Base-by-base conservation (phyloP, 2,113 vertebrate species). In the Nibea coibor region DNA sequence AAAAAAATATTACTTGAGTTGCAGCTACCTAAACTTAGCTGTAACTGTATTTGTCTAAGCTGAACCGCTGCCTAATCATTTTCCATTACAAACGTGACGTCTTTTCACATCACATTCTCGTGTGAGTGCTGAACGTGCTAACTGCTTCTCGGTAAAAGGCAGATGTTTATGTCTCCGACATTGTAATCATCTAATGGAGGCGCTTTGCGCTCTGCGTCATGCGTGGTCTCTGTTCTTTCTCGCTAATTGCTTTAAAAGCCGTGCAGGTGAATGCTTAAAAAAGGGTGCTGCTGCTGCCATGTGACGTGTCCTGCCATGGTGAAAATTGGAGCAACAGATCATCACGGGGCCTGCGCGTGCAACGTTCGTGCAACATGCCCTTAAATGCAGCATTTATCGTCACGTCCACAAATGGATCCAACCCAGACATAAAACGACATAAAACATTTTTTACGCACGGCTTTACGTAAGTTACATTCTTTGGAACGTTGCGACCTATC, bases 201-300 rank as follows among this genome's bases (percentile, higher is more conserved):
- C 16, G 24, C 22, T 62, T 63, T 19, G 58, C n/a, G 22, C 35
- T 53, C 56, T 50, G 58, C 16, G 31, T 63, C 59, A 74, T 62
- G 20, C 17, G 1, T 35, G 58, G 22, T 42, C 28, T 70, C 20
- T 42, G 51, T 22, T 31, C 28, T 45, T 61, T 64, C n/a, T 5
- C 50, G 1, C 5, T 80, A 65, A 74, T 65, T 53, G 59, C 65
- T 14, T 53, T 84, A 65, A 84, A 64, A 63, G 56, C 81, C 22
- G 12, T 11, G 7, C 20, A 76, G 22, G 54, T 75, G 42, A 76
- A 66, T 17, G 45, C 58, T 51, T 39, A 28, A 28, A 61, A 58
- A 65, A 8, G 31, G 15, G 24, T 26, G 24, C 24, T 22, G 26
- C 51, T 22, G 39, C 5, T 31, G 31, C 16, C 2, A 35, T 22